Base-by-base conservation (phyloP, 2,797 vertebrate species). In the Pantherophis alleghaniensis region DNA sequence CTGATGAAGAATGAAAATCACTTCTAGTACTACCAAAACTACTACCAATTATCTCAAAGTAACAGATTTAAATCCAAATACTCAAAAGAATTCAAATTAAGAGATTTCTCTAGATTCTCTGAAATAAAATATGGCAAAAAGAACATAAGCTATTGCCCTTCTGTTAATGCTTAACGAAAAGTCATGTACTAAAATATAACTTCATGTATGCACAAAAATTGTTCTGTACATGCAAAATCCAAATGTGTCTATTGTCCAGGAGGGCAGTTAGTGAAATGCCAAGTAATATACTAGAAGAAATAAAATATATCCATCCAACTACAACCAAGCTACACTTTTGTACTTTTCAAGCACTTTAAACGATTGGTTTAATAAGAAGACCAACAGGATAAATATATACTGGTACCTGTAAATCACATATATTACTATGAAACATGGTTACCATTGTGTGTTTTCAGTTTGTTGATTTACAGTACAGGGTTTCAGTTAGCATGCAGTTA, bases 11-110 rank as follows among this genome's bases (percentile, higher is more conserved):
- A 79, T 94, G 92, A 37, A 57, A 93, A 90, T 32, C 79, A 32
- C 42, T 32, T 53, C n/a, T 74, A 93, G 86, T 0, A 7, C 61
- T 89, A 91, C 94, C 93, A 94, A 94, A 91, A 47, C 94, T 95
- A 95, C 90, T 26, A 93, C 42, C 91, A 88, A 18, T 57, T 66
- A 60, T 63, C 90, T 47, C 32, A 83, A 94, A 92, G 61, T 91
- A 63, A 47, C 12, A 92, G 16, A 32, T 74, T 79, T 56, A 79
- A 83, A 91, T 57, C 26, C 69, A 91, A 42, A 22, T 47, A 28
- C 24, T 16, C 63, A 91, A 83, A 47, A 55, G 51, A 66, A 55
- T 26, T 32, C 37, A 56, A 89, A 37, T 63, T 86, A 37, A 88
- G 47, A 83, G 4, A 55, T 53, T 47, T 59, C 1, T 47, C 87